These are phyloP conservation scores for Syrmaticus mikado DNA, from an alignment of 2,113 vertebrate genomes.

Conservation along the genomic window DNA sequence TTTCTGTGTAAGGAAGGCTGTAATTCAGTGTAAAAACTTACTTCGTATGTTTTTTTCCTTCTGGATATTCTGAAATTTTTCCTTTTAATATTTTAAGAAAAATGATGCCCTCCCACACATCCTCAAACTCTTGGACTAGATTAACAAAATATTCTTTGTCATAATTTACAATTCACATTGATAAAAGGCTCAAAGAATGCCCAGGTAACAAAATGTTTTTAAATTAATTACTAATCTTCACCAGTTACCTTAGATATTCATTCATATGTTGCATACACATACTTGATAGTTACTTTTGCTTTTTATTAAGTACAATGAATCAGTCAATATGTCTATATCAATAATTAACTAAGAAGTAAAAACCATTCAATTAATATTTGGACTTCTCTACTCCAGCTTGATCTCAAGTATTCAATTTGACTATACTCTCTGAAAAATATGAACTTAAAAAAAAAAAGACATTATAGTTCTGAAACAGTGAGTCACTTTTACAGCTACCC, in stretches of 20 bases:
- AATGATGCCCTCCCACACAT: accelerated
- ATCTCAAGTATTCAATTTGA: neutral
- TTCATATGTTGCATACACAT: neutral
- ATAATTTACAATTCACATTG: neutral
- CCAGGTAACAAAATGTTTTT: neutral
- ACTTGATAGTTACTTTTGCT: neutral
- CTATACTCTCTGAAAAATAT: neutral
- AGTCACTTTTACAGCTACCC: neutral
- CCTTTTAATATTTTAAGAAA: neutral
- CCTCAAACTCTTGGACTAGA: neutral
- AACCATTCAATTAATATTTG: neutral
- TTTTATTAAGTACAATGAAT: neutral
- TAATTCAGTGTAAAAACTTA: neutral
- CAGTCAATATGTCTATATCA: neutral
- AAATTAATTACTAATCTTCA: neutral
- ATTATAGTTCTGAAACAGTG: neutral
- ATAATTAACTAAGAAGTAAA: neutral
- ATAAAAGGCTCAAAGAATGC: neutral
- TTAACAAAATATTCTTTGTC: neutral
- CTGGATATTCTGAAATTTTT: neutral
- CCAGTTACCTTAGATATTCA: neutral
- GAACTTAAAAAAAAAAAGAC: neutral
- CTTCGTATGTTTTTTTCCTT: neutral
- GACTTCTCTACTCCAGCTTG: neutral
- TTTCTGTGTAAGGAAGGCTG: neutral